phyloP scores from a whole-genome alignment of 2,797 vertebrate species.

The Sciurus vulgaris region DNA sequence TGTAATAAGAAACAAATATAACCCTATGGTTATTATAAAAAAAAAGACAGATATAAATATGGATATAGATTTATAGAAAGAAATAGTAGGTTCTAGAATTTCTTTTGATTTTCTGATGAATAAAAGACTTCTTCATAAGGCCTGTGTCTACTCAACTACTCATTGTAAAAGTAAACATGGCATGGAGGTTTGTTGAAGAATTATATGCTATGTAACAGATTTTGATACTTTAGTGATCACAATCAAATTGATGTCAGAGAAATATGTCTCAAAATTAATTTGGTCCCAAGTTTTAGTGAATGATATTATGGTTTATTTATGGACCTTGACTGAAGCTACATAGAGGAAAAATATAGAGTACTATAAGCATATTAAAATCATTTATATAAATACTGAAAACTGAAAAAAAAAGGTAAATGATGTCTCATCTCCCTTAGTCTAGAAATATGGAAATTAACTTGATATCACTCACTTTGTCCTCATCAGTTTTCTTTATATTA shows the following conservation, averaged over 20 bases:
- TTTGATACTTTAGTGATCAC: conserved; percentile 51
- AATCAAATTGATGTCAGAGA: background rate
- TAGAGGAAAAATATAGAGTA: background rate
- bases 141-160: background rate
- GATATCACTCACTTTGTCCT: background rate
- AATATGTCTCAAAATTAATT: conserved; percentile 49
- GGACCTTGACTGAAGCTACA: background rate
- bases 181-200: background rate
- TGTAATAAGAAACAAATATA: background rate
- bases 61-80: background rate
- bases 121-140: background rate
- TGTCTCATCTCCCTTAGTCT: background rate
- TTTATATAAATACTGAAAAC: background rate
- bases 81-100: background rate
- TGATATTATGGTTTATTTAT: background rate
- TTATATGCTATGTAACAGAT: background rate
- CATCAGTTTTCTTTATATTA: conserved; percentile 6
- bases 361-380: background rate
- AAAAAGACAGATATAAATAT: background rate
- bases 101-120: background rate
- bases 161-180: conserved; percentile 2
- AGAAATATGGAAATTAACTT: background rate
- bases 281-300: background rate
- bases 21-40: background rate
- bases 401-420: background rate